Evolutionary conservation across 2,888 invertebrate species (phyloP).

Genomic region (Eupeodes luniger): DNA sequence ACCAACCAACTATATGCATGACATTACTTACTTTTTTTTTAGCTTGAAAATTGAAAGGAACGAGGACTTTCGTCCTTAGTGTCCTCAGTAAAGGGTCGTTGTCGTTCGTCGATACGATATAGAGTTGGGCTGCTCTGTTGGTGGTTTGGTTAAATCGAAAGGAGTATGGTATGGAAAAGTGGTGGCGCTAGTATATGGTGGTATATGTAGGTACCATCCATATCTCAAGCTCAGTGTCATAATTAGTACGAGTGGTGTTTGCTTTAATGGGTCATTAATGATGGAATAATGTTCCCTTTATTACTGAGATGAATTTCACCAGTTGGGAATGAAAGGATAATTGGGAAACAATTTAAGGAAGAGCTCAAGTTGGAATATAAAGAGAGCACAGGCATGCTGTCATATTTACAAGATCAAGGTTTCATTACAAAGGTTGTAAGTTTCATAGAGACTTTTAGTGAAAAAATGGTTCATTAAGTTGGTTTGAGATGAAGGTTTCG

Average conservation of each 20-base stretch:
- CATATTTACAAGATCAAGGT: no score
- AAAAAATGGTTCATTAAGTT: no score
- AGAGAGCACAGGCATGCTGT: no score
- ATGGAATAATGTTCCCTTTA: constrained; percentile 56
- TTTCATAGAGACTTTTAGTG: no score
- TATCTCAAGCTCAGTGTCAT: constrained; percentile 62
- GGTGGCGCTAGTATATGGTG: not conserved
- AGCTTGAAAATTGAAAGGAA: not conserved
- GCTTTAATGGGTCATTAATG: constrained; percentile 71
- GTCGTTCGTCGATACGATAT: constrained; percentile 8
- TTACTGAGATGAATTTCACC: constrained; percentile 2
- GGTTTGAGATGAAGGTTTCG: no score
- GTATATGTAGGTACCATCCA: not conserved
- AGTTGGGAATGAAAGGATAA: not conserved
- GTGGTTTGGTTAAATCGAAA: not conserved
- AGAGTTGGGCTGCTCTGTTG: not conserved
- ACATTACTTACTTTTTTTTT: constrained; percentile 14
- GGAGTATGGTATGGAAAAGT: constrained; percentile 13
- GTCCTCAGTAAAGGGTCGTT: constrained; percentile 34
- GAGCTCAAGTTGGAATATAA: no score
- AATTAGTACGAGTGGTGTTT: constrained; percentile 66
- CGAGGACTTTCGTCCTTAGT: no score
- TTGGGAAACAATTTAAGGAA: not conserved
- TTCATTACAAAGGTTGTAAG: no score
- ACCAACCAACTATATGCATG: constrained; percentile 17